Conservation (phyloP, 2,113 vertebrate genomes). For the Psephotus haematonotus region DNA sequence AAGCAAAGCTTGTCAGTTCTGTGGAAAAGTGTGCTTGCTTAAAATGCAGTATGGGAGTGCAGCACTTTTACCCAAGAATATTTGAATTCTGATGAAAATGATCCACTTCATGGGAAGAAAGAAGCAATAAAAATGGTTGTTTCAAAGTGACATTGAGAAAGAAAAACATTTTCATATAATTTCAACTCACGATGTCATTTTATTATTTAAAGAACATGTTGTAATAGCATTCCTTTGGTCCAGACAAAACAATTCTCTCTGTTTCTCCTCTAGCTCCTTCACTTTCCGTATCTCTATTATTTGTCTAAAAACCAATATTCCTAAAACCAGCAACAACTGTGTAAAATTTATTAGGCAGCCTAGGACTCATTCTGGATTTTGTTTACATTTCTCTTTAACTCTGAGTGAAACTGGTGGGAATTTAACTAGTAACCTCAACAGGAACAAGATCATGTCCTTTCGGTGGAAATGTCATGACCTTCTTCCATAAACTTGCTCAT, state of each 20-base stretch:
- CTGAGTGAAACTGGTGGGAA: not conserved
- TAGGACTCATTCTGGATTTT: conserved; percentile 12
- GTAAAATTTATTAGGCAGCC: not conserved
- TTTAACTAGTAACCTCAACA: conserved; percentile 6
- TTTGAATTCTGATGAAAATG: not conserved
- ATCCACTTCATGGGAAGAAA: not conserved
- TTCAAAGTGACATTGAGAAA: conserved; percentile 13
- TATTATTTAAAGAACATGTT: not conserved
- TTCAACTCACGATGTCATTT: not conserved
- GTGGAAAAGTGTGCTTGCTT: not conserved
- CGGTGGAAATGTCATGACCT: not conserved
- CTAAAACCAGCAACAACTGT: not conserved
- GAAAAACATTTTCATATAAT: not conserved
- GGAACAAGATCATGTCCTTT: not conserved
- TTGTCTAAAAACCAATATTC: not conserved
- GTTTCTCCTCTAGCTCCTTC: conserved; percentile 1
- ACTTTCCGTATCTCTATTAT: not conserved
- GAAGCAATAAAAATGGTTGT: not conserved
- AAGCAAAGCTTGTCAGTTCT: not conserved
- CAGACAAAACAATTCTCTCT: conserved; percentile 39
- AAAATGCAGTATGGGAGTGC: not conserved
- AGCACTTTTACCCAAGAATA: not conserved
- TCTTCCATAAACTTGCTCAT: conserved; percentile 23
- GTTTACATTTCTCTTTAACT: not conserved
- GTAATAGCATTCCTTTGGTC: not conserved